These are phyloP conservation scores for Ditula angustiorana DNA, from an alignment of 2,888 invertebrate species.

Conservation along the genomic window DNA sequence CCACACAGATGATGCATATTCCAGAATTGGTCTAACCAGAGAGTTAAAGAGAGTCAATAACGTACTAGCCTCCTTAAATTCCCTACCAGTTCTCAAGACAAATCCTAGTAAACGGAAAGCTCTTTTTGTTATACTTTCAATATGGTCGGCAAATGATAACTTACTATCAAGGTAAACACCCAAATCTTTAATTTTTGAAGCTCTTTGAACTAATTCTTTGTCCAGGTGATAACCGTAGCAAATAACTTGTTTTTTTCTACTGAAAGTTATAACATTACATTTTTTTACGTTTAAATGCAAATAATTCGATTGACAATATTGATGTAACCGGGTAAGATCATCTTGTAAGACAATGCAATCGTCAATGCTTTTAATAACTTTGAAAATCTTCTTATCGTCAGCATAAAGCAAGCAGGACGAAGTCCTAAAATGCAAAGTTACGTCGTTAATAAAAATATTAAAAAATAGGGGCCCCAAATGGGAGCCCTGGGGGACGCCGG, in stretches of 20 bases:
- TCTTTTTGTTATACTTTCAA: neutral
- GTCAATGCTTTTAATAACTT: neutral
- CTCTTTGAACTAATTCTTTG: neutral
- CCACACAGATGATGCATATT: neutral
- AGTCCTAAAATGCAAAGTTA: neutral
- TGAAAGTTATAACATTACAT: no score
- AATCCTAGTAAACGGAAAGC: neutral
- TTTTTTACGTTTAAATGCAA: neutral
- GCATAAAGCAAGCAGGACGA: neutral
- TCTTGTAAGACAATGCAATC: neutral
- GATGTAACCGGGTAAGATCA: neutral
- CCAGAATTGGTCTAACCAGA: neutral
- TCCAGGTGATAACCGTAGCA: no score
- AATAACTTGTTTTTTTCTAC: no score
- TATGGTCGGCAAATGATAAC: neutral
- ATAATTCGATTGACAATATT: neutral
- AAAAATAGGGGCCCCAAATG: no score
- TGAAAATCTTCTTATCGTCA: neutral
- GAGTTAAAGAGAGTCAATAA: neutral
- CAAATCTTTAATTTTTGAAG: neutral
- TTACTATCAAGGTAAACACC: neutral
- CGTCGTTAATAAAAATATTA: neutral
- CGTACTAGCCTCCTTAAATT: neutral
- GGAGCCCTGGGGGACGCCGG: neutral
- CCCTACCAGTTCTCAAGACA: neutral